phyloP scores from a whole-genome alignment of 1,140 invertebrate genomes.

The Mya arenaria region DNA sequence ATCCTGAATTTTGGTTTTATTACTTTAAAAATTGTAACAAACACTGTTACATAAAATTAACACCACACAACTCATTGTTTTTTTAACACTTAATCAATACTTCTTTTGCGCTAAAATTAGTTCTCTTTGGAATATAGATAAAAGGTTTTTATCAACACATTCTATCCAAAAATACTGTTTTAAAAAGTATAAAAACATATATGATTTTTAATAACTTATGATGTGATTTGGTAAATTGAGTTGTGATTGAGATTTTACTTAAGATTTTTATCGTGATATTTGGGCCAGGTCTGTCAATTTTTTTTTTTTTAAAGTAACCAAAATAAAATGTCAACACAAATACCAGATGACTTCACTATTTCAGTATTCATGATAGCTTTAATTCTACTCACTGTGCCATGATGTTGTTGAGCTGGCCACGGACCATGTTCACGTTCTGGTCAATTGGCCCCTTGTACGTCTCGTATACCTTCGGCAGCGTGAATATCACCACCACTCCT shows the following conservation, averaged over 20 bases:
- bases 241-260: neutral
- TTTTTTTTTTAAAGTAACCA: neutral
- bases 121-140: too few relatives aligned
- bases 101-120: too few relatives aligned
- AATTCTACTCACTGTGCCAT: constrained; percentile 79
- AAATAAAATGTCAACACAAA: neutral
- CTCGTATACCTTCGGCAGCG: constrained; percentile 98
- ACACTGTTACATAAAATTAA: too few relatives aligned
- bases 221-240: neutral
- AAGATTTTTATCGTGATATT: neutral
- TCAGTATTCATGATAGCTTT: neutral
- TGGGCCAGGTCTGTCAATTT: neutral
- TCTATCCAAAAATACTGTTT: too few relatives aligned
- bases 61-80: too few relatives aligned
- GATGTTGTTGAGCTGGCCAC: constrained; percentile 93
- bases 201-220: too few relatives aligned
- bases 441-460: constrained; percentile 96
- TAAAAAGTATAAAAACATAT: too few relatives aligned
- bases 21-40: too few relatives aligned
- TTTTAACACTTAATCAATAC: too few relatives aligned
- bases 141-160: too few relatives aligned
- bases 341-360: neutral
- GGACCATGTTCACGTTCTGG: constrained; percentile 93
- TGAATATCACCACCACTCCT: constrained; percentile 96
- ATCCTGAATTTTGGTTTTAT: too few relatives aligned